Base-by-base conservation (phyloP, 2,888 invertebrate genomes). In the Leptinotarsa peninsularis region DNA sequence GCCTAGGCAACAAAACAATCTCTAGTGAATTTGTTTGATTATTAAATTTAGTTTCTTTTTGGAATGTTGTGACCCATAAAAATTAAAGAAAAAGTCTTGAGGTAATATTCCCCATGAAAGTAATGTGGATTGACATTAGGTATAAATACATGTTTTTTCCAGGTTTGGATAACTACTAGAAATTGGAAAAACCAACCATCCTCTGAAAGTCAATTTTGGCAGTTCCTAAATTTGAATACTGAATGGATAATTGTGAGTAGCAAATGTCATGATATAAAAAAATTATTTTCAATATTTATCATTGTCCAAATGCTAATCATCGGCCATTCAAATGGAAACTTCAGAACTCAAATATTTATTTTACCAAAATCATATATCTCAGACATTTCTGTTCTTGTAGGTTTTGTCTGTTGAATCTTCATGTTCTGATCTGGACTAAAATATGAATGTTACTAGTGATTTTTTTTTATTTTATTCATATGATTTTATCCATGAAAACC, bases 1-100 rank as follows among this genome's bases (percentile, higher is more conserved):
- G 81, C 72, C 77, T 76, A 81, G 82, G 83, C 76, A 84, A 85
- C 84, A 81, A 84, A 84, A 85, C 85, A 85, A 84, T 79, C 79
- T 78, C 79, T 77, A 79, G 81, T 82, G 82, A 82, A 82, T 83
- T 83, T 83, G 82, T 84, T 84, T 82, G 80, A 82, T 81, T 84
- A 75, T 76, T 78, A 71, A 70, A 71, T 76, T 77, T 83, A 83
- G 83, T 83, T 84, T 83, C 80, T 81, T 81, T 81, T 79, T 77
- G 81, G 81, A 81, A 78, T 79, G 76, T 79, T 77, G 73, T 72
- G 76, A 79, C 33, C 56, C 58, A 27, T 58, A 17, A 58, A 56
- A 49, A 52, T 70, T 70, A 43, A 49, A 70, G 33, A 27, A 56
- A 70, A 58, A n/a, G 23, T 63, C 17, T 63, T 43, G 43, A 63